Conservation (phyloP, 1,140 invertebrate species). For the Vollenhovia emeryi region DNA sequence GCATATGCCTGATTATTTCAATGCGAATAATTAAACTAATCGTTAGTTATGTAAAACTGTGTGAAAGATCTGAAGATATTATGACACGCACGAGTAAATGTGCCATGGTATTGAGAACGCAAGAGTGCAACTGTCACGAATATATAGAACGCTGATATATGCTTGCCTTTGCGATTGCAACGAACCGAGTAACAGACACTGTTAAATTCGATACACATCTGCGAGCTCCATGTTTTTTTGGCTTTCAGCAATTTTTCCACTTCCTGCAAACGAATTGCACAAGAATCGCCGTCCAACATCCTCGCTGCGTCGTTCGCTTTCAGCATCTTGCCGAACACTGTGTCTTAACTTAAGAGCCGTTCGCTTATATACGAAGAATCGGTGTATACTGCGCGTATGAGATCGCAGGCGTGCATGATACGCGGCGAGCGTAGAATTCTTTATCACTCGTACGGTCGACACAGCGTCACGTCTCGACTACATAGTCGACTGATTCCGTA, state of each 20-base stretch:
- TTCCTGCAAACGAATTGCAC: conserved; percentile 11
- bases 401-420: background rate
- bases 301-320: background rate
- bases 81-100: background rate
- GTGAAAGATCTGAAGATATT: background rate
- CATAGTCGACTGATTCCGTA: background rate
- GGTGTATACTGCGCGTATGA: background rate
- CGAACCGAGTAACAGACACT: conserved; percentile 61
- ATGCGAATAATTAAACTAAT: background rate
- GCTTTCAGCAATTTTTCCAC: background rate
- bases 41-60: background rate
- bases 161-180: conserved; percentile 61
- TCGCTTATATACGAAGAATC: background rate
- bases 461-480: background rate
- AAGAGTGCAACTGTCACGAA: background rate
- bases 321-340: background rate
- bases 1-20: background rate
- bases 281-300: background rate
- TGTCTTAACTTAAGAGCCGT: too few species aligned
- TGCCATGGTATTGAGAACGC: background rate
- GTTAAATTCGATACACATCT: conserved; percentile 64
- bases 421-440: background rate
- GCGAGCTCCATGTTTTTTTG: background rate
- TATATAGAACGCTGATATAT: background rate
- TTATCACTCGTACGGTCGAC: background rate